A percentile compares a stretch with the other conserved stretches of the same genome.
Conservation (phyloP, 2,113 vertebrate genomes). For the Indicator indicator region DNA sequence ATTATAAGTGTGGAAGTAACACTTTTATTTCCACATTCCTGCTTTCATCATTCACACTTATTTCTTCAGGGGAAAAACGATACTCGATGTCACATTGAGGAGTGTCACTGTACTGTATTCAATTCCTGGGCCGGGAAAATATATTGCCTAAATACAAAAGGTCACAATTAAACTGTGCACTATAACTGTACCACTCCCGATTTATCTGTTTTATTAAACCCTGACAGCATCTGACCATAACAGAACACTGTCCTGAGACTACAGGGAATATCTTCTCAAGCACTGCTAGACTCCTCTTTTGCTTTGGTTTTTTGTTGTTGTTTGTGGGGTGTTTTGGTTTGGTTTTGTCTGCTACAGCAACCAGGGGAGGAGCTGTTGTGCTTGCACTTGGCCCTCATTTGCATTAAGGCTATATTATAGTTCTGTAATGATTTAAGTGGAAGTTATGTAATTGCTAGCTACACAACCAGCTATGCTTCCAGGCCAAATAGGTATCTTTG, state of each 20-base stretch:
- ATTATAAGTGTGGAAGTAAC: conserved; percentile 49
- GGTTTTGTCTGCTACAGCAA: background rate
- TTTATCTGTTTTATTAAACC: conserved; percentile 23
- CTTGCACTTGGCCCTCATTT: background rate
- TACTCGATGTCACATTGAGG: conserved; percentile 36
- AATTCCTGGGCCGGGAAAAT: conserved; percentile 22
- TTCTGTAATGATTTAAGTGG: background rate
- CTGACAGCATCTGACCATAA: conserved; percentile 21
- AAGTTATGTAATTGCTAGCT: background rate
- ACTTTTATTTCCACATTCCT: conserved; percentile 67
- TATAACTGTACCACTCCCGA: background rate
- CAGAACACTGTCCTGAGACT: conserved; percentile 16
- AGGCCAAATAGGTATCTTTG: background rate
- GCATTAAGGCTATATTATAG: background rate
- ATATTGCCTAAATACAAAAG: conserved; percentile 3
- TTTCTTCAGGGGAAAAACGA: conserved; percentile 39
- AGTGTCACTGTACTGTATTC: conserved; percentile 30
- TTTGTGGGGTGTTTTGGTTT: too few relatives aligned
- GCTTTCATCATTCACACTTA: conserved; percentile 59
- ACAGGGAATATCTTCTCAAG: conserved; percentile 13
- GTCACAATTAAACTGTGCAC: conserved; percentile 41
- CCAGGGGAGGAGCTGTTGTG: conserved; percentile 39
- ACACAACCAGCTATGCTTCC: background rate
- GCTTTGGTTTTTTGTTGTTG: background rate
- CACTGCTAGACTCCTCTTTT: background rate